Conservation (phyloP, 2,797 vertebrate species). For the Microctenopoma stevenorrisi region DNA sequence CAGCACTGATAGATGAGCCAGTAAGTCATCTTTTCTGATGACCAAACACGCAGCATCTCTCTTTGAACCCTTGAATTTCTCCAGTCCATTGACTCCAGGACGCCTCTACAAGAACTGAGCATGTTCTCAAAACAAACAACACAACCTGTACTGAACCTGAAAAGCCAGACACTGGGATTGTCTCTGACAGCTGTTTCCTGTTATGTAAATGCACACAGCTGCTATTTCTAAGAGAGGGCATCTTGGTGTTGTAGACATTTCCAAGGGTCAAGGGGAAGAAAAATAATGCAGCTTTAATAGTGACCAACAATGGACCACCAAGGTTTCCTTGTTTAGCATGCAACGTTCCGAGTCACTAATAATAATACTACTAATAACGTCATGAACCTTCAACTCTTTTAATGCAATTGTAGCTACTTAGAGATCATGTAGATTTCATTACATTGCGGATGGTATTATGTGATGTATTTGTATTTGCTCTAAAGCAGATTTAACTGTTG, state of each 20-base stretch:
- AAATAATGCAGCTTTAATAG: conserved; percentile 88
- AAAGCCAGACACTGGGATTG: conserved; percentile 71
- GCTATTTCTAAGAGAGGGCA: conserved; percentile 84
- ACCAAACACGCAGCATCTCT: conserved; percentile 52
- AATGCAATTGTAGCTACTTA: conserved; percentile 2
- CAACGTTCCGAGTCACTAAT: conserved; percentile 47
- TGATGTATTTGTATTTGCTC: background rate
- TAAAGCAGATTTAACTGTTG: background rate
- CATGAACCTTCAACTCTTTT: conserved; percentile 22
- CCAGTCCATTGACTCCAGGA: conserved; percentile 69
- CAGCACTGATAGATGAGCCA: conserved; percentile 3
- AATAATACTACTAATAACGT: conserved; percentile 27
- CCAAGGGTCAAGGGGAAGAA: conserved; percentile 86
- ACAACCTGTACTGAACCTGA: conserved; percentile 75
- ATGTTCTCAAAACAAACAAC: conserved; percentile 79
- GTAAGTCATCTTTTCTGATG: conserved; percentile 24
- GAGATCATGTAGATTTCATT: conserved; percentile 5
- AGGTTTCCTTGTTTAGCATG: conserved; percentile 70
- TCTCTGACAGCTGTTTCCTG: conserved; percentile 88
- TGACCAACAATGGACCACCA: conserved; percentile 86
- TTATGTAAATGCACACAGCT: conserved; percentile 87
- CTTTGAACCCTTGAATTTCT: conserved; percentile 65
- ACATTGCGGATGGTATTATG: background rate
- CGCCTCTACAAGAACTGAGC: conserved; percentile 54
- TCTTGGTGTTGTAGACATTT: conserved; percentile 83